Percentiles rank a stretch among this genome's conserved stretches.
These are phyloP conservation scores for Diabrotica virgifera DNA, from an alignment of 1,140 invertebrate species.

Conservation along the genomic window DNA sequence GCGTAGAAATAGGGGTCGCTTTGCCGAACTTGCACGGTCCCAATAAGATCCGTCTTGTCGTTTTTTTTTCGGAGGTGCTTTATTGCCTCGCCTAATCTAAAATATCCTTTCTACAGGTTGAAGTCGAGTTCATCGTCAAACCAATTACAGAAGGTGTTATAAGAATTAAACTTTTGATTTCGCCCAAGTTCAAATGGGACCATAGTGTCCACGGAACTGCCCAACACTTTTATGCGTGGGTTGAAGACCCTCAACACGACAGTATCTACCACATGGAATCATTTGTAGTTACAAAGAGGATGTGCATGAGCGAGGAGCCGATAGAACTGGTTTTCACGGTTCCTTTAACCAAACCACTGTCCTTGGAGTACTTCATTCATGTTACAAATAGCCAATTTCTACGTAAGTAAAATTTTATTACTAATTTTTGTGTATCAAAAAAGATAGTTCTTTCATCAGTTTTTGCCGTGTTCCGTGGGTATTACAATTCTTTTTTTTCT, in stretches of 20 bases:
- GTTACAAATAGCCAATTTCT: conserved; percentile 90
- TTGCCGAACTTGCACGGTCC: no score
- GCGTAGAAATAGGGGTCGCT: no score
- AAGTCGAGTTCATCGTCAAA: conserved; percentile 81
- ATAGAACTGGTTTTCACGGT: conserved; percentile 94
- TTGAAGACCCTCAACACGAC: conserved; percentile 92
- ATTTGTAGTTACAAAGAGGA: conserved; percentile 86
- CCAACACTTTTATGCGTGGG: conserved; percentile 97
- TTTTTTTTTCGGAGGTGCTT: no score
- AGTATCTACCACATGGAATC: conserved; percentile 96
- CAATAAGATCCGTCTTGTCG: no score
- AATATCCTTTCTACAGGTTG: conserved; percentile 48
- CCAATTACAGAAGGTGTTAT: conserved; percentile 94
- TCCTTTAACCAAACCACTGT: conserved; percentile 87
- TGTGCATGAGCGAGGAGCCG: conserved; percentile 64
- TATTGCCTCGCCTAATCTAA: no score
- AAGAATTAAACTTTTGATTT: conserved; percentile 79
- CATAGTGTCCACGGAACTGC: conserved; percentile 81
- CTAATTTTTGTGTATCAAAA: background rate
- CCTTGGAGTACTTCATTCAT: conserved; percentile 88
- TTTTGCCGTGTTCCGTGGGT: no score
- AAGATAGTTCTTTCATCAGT: no score
- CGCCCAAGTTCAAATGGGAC: conserved; percentile 87
- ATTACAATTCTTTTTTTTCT: background rate
- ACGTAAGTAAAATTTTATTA: conserved; percentile 50